These are phyloP conservation scores for Edolisoma coerulescens DNA, from an alignment of 2,113 vertebrate genomes.

Conservation along the genomic window DNA sequence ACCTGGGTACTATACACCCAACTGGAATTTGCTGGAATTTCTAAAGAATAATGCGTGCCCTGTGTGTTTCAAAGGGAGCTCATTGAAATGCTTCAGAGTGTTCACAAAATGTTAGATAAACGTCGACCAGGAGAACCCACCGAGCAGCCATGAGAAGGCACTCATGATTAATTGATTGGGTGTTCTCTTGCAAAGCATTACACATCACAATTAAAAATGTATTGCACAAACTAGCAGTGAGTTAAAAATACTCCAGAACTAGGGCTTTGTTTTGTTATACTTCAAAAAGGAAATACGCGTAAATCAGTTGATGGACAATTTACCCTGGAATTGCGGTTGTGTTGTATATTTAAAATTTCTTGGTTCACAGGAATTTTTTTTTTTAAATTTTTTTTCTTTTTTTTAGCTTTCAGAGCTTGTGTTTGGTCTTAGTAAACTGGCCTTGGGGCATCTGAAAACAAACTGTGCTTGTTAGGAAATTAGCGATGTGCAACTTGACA, in stretches of 20 bases:
- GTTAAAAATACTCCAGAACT: conserved; percentile 55
- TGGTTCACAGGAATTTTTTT: neutral
- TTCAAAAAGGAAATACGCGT: conserved; percentile 13
- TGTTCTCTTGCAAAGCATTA: conserved; percentile 77
- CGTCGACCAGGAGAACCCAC: conserved; percentile 26
- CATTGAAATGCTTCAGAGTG: conserved; percentile 35
- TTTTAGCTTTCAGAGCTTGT: conserved; percentile 53
- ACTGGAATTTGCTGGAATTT: conserved; percentile 54
- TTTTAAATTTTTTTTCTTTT: neutral
- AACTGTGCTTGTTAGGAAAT: conserved; percentile 76
- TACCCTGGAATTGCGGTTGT: neutral
- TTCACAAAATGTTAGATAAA: conserved; percentile 61
- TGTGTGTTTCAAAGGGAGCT: conserved; percentile 39
- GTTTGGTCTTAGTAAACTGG: conserved; percentile 70
- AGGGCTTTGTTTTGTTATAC: conserved; percentile 23
- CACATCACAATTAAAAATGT: conserved; percentile 80
- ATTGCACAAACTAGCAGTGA: conserved; percentile 66
- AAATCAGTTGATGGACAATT: neutral
- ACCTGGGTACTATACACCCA: conserved; percentile 6
- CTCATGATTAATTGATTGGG: conserved; percentile 80
- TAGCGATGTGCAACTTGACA: conserved; percentile 73
- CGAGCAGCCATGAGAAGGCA: conserved; percentile 67
- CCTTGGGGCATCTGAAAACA: conserved; percentile 78
- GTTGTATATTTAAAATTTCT: conserved; percentile 47
- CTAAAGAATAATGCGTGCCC: conserved; percentile 50